phyloP scores from a whole-genome alignment of 2,888 invertebrate species.

The Hipparchia sbordonii region DNA sequence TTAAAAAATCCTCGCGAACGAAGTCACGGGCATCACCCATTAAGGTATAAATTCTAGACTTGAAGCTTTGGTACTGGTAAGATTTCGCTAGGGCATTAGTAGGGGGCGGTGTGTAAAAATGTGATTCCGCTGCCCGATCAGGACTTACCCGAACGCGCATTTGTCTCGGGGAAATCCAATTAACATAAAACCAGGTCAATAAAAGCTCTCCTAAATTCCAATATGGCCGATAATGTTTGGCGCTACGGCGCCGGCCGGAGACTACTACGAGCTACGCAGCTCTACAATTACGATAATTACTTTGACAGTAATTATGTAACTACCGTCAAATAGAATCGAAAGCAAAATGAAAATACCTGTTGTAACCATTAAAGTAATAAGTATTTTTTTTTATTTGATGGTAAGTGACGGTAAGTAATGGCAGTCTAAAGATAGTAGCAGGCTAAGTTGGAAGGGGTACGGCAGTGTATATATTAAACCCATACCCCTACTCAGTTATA shows the following conservation, averaged over 20 bases:
- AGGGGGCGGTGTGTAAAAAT: constrained; percentile 1
- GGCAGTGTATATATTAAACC: too few relatives aligned
- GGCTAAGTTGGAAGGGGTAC: too few relatives aligned
- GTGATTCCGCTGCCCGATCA: not conserved
- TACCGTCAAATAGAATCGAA: too few relatives aligned
- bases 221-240: constrained; percentile 59
- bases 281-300: not conserved
- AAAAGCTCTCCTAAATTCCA: constrained; percentile 66
- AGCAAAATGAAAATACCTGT: too few relatives aligned
- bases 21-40: too few relatives aligned
- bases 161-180: constrained; percentile 54
- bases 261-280: not conserved
- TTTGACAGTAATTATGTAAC: not conserved
- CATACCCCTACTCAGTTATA: too few relatives aligned
- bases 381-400: too few relatives aligned
- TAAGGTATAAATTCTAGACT: too few relatives aligned
- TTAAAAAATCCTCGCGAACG: too few relatives aligned
- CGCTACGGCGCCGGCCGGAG: not conserved
- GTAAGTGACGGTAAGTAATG: too few relatives aligned
- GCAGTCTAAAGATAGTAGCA: too few relatives aligned
- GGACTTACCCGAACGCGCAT: constrained; percentile 14
- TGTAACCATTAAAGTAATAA: too few relatives aligned
- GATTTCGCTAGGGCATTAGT: not conserved
- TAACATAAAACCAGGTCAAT: constrained; percentile 65
- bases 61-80: not conserved